Evolutionary conservation across 2,888 invertebrate species (phyloP).

Genomic region (Tromatobia lineatoria): DNA sequence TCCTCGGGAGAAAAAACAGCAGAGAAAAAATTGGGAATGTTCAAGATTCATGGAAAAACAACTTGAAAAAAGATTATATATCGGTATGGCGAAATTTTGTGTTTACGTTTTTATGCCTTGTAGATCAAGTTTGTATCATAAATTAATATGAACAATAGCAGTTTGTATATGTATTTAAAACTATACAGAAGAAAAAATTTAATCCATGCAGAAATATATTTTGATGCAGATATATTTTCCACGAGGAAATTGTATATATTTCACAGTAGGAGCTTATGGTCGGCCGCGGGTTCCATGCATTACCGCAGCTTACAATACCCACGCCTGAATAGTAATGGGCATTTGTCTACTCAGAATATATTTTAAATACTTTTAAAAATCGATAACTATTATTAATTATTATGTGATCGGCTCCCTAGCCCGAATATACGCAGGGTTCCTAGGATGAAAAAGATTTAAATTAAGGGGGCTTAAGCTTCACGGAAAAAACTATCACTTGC

Average conservation of each 20-base stretch:
- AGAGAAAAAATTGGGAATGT: not conserved
- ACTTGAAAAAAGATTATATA: conserved; percentile 20
- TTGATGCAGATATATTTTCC: no score
- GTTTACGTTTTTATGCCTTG: not conserved
- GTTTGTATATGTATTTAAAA: not conserved
- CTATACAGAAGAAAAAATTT: no score
- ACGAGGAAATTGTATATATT: no score
- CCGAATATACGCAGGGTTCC: conserved; percentile 48
- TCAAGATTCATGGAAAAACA: conserved; percentile 4
- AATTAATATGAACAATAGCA: not conserved
- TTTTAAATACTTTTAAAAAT: no score
- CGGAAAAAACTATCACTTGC: no score
- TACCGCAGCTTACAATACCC: no score
- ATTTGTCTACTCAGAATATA: no score
- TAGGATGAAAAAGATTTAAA: not conserved
- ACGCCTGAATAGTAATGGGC: no score
- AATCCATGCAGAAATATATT: no score
- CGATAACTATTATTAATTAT: no score
- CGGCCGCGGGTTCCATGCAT: no score
- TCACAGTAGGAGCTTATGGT: no score
- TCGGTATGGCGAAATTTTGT: not conserved
- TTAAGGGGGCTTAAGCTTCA: not conserved
- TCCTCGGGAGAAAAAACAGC: conserved; percentile 4
- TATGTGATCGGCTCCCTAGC: conserved; percentile 31
- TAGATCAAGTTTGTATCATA: not conserved